These are phyloP conservation scores for Hylyphantes graminicola DNA, from an alignment of 1,140 invertebrate species.

Conservation along the genomic window DNA sequence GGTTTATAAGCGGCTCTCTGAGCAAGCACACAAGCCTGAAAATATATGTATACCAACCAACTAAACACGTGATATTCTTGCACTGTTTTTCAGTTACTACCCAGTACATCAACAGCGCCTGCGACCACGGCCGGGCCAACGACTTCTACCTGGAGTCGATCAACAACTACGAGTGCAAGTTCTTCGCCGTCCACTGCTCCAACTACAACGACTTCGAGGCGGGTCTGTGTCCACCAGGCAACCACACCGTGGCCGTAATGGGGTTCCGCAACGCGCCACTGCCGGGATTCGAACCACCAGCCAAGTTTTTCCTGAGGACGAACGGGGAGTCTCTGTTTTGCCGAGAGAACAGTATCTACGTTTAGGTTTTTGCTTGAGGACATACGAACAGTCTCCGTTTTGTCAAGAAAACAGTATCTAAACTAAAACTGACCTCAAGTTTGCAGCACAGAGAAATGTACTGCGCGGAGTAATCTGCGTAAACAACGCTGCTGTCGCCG, in stretches of 20 bases:
- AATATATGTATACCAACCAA: too few species aligned
- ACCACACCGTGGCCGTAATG: constrained; percentile 22
- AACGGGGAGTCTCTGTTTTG: not conserved
- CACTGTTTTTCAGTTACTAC: constrained; percentile 70
- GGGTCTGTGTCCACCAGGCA: constrained; percentile 25
- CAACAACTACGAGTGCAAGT: not conserved
- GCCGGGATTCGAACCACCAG: not conserved
- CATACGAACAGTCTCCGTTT: too few species aligned
- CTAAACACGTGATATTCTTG: not conserved
- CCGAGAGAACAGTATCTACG: constrained; percentile 12
- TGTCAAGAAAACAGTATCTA: too few species aligned
- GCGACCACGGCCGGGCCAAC: constrained; percentile 11
- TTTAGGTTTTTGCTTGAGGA: too few species aligned
- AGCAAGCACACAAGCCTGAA: too few species aligned
- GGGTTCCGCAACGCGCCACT: not conserved
- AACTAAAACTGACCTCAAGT: too few species aligned
- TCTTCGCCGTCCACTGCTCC: constrained; percentile 21
- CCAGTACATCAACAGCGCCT: constrained; percentile 12
- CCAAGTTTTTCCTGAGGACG: constrained; percentile 36
- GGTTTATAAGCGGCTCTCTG: too few species aligned
- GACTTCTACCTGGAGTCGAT: constrained; percentile 29
- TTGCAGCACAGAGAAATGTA: too few species aligned
- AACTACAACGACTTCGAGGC: constrained; percentile 22
- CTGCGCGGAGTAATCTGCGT: too few species aligned
- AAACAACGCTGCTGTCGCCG: too few species aligned